Evolutionary conservation across 2,797 vertebrate genomes (phyloP).

Genomic region (Spheniscus humboldti): DNA sequence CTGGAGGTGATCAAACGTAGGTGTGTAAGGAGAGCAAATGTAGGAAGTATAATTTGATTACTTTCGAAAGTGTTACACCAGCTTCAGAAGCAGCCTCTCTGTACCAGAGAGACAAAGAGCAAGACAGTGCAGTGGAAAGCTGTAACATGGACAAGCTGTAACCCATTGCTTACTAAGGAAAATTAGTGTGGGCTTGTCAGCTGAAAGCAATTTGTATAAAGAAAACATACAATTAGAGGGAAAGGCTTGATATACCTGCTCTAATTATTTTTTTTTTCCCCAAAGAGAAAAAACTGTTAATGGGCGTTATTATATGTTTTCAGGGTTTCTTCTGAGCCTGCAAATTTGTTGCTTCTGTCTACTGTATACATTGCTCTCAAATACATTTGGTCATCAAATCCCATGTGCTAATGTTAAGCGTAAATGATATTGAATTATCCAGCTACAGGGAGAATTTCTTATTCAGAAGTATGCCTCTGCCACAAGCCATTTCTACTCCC

Average conservation of each 20-base stretch:
- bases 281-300: background rate
- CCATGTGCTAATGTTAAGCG: background rate
- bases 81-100: background rate
- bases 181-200: background rate
- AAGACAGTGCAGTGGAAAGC: background rate
- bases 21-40: constrained; percentile 17
- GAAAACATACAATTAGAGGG: background rate
- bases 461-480: background rate
- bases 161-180: constrained; percentile 15
- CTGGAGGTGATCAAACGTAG: background rate
- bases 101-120: constrained; percentile 2
- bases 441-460: background rate
- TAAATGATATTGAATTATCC: background rate
- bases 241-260: background rate
- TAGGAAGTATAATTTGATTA: background rate
- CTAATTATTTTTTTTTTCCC: background rate
- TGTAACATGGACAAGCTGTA: background rate
- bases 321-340: background rate
- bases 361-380: background rate
- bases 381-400: background rate
- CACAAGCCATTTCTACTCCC: background rate
- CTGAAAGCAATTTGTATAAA: background rate
- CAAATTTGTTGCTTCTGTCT: background rate
- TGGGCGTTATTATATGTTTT: background rate
- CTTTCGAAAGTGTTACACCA: background rate